Evolutionary conservation across 2,888 invertebrate species (phyloP).

Genomic region (Oscheius sp.): DNA sequence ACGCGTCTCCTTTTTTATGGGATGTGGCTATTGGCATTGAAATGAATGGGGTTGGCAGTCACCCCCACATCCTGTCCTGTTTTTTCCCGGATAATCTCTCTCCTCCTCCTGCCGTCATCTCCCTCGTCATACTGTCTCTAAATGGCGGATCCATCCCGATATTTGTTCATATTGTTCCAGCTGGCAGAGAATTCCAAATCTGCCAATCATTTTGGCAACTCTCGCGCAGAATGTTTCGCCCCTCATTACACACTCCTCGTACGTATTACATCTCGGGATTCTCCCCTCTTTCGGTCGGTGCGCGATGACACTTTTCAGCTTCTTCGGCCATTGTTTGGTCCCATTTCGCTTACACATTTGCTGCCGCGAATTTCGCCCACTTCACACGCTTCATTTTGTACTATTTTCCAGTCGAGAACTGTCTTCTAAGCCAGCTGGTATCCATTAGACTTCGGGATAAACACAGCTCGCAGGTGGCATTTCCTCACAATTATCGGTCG

Average conservation of each 20-base stretch:
- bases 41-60: too few relatives aligned
- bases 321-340: conserved; percentile 21
- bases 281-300: background rate
- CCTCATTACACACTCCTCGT: conserved; percentile 8
- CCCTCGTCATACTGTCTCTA: background rate
- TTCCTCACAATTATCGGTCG: conserved; percentile 9
- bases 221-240: conserved; percentile 13
- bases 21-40: too few relatives aligned
- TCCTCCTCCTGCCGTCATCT: background rate
- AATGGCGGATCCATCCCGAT: background rate
- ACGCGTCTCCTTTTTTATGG: too few relatives aligned
- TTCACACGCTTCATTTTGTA: conserved; percentile 15
- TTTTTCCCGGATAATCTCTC: background rate
- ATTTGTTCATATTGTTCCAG: background rate
- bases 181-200: background rate
- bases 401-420: background rate
- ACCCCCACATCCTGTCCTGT: too few relatives aligned
- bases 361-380: background rate
- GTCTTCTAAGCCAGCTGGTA: conserved; percentile 15
- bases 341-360: conserved; percentile 20
- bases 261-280: conserved; percentile 13
- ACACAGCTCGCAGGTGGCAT: conserved; percentile 13
- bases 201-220: conserved; percentile 32
- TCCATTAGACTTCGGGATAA: conserved; percentile 19
- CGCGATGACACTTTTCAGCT: background rate